phyloP scores from a whole-genome alignment of 2,113 vertebrate genomes.

The Calyptommatus sinebrachiatus region DNA sequence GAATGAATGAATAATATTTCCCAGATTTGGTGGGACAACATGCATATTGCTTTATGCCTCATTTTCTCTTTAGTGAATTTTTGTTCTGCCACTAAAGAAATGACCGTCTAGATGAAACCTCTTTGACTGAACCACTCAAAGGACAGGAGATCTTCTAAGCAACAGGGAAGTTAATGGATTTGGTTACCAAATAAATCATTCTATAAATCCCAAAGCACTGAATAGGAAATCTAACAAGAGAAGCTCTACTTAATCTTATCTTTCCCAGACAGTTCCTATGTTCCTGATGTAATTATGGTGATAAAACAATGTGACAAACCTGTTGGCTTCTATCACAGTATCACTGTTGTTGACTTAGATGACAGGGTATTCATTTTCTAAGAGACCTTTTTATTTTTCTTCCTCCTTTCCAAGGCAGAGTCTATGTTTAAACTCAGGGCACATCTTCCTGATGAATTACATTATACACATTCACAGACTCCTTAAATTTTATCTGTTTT shows the following conservation, averaged over 20 bases:
- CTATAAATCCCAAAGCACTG: slow-evolving; percentile 67
- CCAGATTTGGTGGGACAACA: no score
- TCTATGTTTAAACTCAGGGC: slow-evolving; percentile 51
- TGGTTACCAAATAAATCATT: slow-evolving; percentile 66
- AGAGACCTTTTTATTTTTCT: slow-evolving; percentile 70
- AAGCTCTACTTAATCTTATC: slow-evolving; percentile 73
- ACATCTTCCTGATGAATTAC: slow-evolving; percentile 51
- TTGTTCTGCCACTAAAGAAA: background rate
- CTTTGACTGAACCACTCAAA: slow-evolving; percentile 43
- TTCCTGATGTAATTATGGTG: slow-evolving; percentile 77
- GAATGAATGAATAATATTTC: no score
- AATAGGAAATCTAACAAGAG: slow-evolving; percentile 64
- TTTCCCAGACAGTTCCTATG: slow-evolving; percentile 73
- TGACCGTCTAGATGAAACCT: background rate
- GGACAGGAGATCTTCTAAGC: slow-evolving; percentile 50
- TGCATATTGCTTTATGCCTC: no score
- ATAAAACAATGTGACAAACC: slow-evolving; percentile 77
- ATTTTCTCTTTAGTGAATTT: background rate
- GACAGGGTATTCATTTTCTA: slow-evolving; percentile 76
- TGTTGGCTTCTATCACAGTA: slow-evolving; percentile 70
- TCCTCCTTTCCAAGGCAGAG: slow-evolving; percentile 49
- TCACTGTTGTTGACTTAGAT: slow-evolving; percentile 72
- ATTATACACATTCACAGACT: slow-evolving; percentile 46
- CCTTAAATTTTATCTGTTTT: slow-evolving; percentile 53
- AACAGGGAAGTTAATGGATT: slow-evolving; percentile 64